Evolutionary conservation across 2,888 invertebrate species (phyloP), one percentile per base, ranked within the genome.

Genomic region (Spodoptera picta): DNA sequence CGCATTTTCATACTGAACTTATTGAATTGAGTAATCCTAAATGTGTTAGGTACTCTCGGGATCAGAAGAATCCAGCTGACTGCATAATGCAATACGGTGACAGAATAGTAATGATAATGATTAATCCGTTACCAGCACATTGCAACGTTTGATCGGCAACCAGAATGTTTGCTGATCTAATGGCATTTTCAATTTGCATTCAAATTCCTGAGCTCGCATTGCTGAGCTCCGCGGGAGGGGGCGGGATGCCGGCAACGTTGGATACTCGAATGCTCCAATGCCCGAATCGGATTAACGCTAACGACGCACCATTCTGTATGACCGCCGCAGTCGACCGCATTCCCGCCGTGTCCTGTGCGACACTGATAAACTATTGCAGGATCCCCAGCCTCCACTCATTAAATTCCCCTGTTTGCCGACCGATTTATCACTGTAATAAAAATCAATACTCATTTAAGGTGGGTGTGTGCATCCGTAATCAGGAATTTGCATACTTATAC

Each of bases 161-260:
- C 88, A 86, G 86, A 82, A 88, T 92, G 91, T 92, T 92, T 92
- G 90, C 87, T 84, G 90, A 89, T 90, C 91, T 92, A 92, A 92
- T 92, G 90, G 92, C 88, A 89, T 92, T 93, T 92, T 91, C 92
- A 90, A 92, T 93, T 93, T 92, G 90, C 91, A 92, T 92, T 87
- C 89, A 90, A 89, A 93, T 92, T 90, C 90, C 90, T 83, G 83
- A 81, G 84, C 84, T 83, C 79, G 88, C 89, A 90, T 89, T 83
- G 85, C 87, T 77, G 84, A 81, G 80, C 75, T 69, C 73, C 77
- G 79, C 77, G 81, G 80, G 75, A 73, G 65, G 72, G 73, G 79
- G 80, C 72, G 80, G 86, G 84, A 89, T 87, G 81, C 86, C 86
- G 87, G 82, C 84, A 83, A 77, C 81, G 79, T 80, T 76, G 83